Conservation (phyloP, 2,888 invertebrate species). For the Erebia ligea region DNA sequence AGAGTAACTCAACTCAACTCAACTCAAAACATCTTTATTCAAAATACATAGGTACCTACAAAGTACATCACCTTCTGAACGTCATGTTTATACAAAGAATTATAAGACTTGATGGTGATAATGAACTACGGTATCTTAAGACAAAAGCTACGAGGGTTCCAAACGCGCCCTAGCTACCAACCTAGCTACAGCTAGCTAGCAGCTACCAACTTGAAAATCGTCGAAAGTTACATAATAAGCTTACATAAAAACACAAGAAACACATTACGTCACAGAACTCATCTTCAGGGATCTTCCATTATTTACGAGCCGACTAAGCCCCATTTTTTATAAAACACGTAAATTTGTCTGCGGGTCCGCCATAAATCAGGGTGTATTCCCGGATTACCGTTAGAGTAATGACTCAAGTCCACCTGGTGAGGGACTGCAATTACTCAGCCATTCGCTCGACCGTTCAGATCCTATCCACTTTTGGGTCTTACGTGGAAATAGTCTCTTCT, state of each 20-base stretch:
- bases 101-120: too few relatives aligned
- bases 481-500: conserved; percentile 31
- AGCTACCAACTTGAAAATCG: neutral
- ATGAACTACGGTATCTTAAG: too few relatives aligned
- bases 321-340: conserved; percentile 80
- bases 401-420: conserved; percentile 80
- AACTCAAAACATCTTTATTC: too few relatives aligned
- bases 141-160: too few relatives aligned
- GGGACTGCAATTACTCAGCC: conserved; percentile 74
- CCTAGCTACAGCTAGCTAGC: too few relatives aligned
- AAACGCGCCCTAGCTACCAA: too few relatives aligned
- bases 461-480: conserved; percentile 46
- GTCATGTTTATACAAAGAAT: too few relatives aligned
- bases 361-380: conserved; percentile 80
- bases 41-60: too few relatives aligned
- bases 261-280: conserved; percentile 49
- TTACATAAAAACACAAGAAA: conserved; percentile 41
- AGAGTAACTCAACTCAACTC: too few relatives aligned
- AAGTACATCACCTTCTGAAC: too few relatives aligned
- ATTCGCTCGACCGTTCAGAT: conserved; percentile 66
- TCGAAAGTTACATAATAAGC: neutral
- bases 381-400: conserved; percentile 82
- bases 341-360: conserved; percentile 76
- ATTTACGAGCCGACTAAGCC: conserved; percentile 78
- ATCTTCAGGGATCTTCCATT: conserved; percentile 68